phyloP scores from a whole-genome alignment of 2,888 invertebrate genomes.

The Tholera decimalis region DNA sequence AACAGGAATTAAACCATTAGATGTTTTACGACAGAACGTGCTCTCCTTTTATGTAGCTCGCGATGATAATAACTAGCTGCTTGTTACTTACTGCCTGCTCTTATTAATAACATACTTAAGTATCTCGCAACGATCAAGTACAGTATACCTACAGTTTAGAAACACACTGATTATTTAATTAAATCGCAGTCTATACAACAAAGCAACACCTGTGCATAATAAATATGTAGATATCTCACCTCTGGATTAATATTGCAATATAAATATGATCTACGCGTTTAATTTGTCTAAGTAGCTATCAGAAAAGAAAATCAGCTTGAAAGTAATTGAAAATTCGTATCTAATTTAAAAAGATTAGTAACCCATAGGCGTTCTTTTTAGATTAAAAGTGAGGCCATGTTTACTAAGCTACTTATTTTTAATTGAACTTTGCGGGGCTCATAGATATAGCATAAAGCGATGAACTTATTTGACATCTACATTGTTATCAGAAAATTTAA shows the following conservation, averaged over 20 bases:
- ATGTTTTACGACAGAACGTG: constrained; percentile 69
- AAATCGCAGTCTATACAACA: constrained; percentile 8
- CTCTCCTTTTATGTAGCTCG: constrained; percentile 55
- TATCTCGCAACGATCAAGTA: constrained; percentile 23
- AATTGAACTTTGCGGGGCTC: constrained; percentile 52
- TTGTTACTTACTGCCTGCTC: constrained; percentile 32
- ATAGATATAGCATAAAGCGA: constrained; percentile 21
- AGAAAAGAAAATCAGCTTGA: constrained; percentile 50
- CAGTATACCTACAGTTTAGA: constrained; percentile 9
- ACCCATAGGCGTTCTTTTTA: constrained; percentile 56
- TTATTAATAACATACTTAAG: constrained; percentile 20
- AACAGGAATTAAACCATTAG: constrained; percentile 76
- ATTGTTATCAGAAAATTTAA: constrained; percentile 9
- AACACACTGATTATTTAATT: constrained; percentile 34
- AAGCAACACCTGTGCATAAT: constrained; percentile 46
- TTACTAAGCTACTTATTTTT: constrained; percentile 65
- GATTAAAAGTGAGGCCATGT: constrained; percentile 60
- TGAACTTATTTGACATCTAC: constrained; percentile 9
- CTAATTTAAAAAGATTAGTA: constrained; percentile 66
- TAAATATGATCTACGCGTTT: constrained; percentile 51
- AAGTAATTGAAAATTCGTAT: constrained; percentile 61
- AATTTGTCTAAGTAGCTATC: constrained; percentile 52
- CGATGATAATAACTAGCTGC: constrained; percentile 46
- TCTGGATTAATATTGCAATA: constrained; percentile 36
- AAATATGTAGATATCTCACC: constrained; percentile 41